Percentiles rank a stretch among this genome's conserved stretches.
Conservation (phyloP, 2,797 vertebrate genomes). For the Micropoecilia bifurca region DNA sequence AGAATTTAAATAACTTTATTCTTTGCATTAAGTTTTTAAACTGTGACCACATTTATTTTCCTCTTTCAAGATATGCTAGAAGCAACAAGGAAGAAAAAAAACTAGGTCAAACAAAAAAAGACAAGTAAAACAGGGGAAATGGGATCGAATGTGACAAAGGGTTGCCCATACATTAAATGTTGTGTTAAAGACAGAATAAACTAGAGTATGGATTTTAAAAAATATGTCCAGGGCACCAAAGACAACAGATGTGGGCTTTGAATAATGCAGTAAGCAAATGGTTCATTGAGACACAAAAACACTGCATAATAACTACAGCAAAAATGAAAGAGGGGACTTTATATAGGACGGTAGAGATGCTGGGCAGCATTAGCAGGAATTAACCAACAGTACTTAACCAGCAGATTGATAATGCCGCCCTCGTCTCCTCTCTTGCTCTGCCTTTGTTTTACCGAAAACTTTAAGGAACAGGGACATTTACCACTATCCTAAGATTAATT, state of each 20-base stretch:
- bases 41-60: conserved; percentile 28
- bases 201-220: neutral
- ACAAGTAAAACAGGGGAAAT: conserved; percentile 1
- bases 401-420: conserved; percentile 52
- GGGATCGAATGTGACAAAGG: neutral
- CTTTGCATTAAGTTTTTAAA: conserved; percentile 11
- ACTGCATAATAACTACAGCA: conserved; percentile 44
- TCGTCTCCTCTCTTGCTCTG: conserved; percentile 29
- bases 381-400: conserved; percentile 57
- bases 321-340: conserved; percentile 52
- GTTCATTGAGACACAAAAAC: neutral
- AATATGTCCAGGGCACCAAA: neutral
- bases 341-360: conserved; percentile 33
- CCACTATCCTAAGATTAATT: conserved; percentile 6
- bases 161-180: conserved; percentile 9
- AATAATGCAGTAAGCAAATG: conserved; percentile 15
- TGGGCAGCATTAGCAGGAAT: conserved; percentile 48
- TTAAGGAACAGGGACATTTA: conserved; percentile 16
- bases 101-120: conserved; percentile 73
- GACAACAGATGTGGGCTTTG: neutral
- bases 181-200: conserved; percentile 29
- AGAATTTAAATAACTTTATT: conserved; percentile 44
- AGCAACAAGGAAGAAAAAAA: conserved; percentile 56
- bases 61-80: conserved; percentile 37
- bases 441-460: conserved; percentile 35